phyloP scores from a whole-genome alignment of 2,113 vertebrate genomes.

The Leucosticte australis region DNA sequence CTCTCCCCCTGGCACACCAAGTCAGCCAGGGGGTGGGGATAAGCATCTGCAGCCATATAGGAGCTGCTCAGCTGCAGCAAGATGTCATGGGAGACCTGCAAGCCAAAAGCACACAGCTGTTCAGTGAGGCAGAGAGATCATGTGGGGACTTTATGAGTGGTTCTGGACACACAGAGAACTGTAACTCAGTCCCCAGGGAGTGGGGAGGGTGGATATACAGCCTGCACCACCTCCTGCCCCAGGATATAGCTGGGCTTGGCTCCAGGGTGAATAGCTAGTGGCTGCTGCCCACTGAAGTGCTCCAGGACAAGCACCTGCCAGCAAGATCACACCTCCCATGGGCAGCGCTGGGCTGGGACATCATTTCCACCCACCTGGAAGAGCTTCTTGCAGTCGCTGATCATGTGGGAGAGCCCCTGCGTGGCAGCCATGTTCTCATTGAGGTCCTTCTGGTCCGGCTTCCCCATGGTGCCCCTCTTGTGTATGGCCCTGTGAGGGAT shows the following conservation, averaged over 20 bases:
- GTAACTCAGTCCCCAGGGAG: neutral
- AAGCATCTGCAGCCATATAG: slow-evolving; percentile 76
- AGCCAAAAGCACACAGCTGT: neutral
- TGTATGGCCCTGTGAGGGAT: slow-evolving; percentile 69
- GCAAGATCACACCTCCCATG: rapidly evolving
- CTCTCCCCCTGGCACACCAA: slow-evolving; percentile 50
- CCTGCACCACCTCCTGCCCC: neutral
- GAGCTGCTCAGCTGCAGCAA: slow-evolving; percentile 81
- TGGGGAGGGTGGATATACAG: rapidly evolving
- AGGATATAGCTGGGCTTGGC: neutral
- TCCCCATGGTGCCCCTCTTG: slow-evolving; percentile 71
- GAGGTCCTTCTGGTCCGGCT: slow-evolving; percentile 83
- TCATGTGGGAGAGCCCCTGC: slow-evolving; percentile 85
- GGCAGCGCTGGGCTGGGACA: rapidly evolving
- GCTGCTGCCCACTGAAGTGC: neutral
- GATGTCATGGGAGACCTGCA: slow-evolving; percentile 83
- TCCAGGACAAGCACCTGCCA: rapidly evolving
- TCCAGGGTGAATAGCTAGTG: rapidly evolving
- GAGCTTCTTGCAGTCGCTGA: slow-evolving; percentile 87
- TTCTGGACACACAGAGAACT: neutral
- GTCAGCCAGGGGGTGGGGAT: slow-evolving; percentile 72
- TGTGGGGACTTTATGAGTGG: neutral
- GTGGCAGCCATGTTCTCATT: slow-evolving; percentile 87
- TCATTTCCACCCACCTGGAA: slow-evolving; percentile 77
- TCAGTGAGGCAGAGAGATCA: neutral